Evolutionary conservation across 2,797 vertebrate species (phyloP).

Genomic region (Paedocypris micromegethes): DNA sequence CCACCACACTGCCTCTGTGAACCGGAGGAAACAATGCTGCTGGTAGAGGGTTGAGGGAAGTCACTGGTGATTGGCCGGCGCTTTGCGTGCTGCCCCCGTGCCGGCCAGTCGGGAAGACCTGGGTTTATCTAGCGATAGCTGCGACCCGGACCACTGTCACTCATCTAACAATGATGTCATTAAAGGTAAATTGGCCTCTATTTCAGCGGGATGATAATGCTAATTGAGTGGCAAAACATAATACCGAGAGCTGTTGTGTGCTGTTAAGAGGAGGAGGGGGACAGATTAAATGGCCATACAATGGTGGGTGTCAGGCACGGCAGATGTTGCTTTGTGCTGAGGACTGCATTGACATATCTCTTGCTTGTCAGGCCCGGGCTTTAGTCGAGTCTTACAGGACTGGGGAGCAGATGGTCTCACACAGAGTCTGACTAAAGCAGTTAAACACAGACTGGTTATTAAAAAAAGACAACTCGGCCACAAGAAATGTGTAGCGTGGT

Average conservation of each 20-base stretch:
- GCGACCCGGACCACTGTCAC: conserved; percentile 78
- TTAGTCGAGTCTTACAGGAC: conserved; percentile 86
- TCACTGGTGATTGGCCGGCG: conserved; percentile 78
- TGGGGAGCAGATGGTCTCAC: conserved; percentile 90
- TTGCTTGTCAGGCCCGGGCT: conserved; percentile 91
- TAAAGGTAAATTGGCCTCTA: conserved; percentile 99
- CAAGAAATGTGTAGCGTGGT: conserved; percentile 79
- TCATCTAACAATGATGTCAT: conserved; percentile 99
- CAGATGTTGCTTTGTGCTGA: conserved; percentile 98
- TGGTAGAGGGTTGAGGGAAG: conserved; percentile 83
- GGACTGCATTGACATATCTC: conserved; percentile 94
- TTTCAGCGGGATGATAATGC: conserved; percentile 99
- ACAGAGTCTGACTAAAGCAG: conserved; percentile 81
- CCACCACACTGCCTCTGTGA: conserved; percentile 98
- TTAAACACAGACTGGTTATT: conserved; percentile 77
- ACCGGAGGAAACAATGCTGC: conserved; percentile 98
- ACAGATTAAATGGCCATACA: conserved; percentile 96
- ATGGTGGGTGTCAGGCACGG: conserved; percentile 94
- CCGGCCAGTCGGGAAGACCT: conserved; percentile 76
- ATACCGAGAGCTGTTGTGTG: conserved; percentile 98
- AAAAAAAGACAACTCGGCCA: conserved; percentile 73
- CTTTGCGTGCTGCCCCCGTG: conserved; percentile 66
- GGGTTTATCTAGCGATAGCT: conserved; percentile 81
- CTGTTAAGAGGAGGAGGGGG: conserved; percentile 86
- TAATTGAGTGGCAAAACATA: conserved; percentile 99